Evolutionary conservation across 2,797 vertebrate genomes (phyloP).

Genomic region (Prionace glauca): DNA sequence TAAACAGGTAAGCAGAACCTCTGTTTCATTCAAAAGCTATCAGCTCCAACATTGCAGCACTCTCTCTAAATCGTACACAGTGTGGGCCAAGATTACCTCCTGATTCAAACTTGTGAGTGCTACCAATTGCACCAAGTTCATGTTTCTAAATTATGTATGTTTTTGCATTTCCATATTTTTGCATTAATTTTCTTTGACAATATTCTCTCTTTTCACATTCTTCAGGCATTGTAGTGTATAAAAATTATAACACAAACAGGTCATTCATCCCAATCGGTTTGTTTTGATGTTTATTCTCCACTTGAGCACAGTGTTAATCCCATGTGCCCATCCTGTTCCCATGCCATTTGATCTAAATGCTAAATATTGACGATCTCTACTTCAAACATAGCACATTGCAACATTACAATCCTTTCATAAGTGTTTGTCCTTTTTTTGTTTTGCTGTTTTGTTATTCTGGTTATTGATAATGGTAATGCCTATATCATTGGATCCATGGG

Average conservation of each 20-base stretch:
- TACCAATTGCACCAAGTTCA: not conserved
- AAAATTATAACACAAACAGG: not conserved
- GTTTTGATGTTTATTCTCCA: constrained; percentile 12
- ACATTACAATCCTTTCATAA: not conserved
- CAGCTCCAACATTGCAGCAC: not conserved
- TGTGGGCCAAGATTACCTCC: not conserved
- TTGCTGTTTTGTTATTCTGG: not conserved
- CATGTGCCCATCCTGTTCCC: not conserved
- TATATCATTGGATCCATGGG: not conserved
- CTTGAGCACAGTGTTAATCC: not conserved
- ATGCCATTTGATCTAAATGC: not conserved
- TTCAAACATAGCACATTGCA: not conserved
- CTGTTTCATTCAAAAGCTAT: not conserved
- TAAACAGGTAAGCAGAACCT: not conserved
- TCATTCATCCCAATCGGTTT: not conserved
- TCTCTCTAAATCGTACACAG: not conserved
- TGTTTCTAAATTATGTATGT: not conserved
- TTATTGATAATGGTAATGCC: not conserved
- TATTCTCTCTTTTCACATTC: not conserved
- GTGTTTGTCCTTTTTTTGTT: not conserved
- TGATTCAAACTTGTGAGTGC: not conserved
- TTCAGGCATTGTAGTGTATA: not conserved
- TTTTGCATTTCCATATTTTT: not conserved
- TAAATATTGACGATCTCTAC: not conserved
- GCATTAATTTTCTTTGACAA: not conserved